Conservation (phyloP, 2,888 invertebrate genomes). For the Dione vanillae region DNA sequence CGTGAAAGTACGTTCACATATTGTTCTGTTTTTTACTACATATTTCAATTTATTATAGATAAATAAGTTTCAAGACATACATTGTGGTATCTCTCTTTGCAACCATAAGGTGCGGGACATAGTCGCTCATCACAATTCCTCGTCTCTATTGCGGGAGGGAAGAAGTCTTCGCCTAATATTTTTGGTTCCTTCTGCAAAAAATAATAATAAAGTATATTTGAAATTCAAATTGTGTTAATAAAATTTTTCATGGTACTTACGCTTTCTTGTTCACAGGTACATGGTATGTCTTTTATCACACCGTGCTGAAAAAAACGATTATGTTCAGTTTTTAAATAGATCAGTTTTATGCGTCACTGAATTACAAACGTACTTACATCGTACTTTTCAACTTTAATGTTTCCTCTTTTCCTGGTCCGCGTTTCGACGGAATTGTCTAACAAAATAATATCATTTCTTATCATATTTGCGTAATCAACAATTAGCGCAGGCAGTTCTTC, state of each 20-base stretch:
- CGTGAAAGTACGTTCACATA: no score
- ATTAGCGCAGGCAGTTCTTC: slow-evolving; percentile 70
- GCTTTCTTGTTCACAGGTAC: slow-evolving; percentile 52
- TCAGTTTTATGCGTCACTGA: background rate
- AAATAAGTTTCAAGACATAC: slow-evolving; percentile 56
- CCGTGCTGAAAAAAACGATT: slow-evolving; percentile 55
- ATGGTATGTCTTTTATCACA: slow-evolving; percentile 57
- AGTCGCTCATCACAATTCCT: slow-evolving; percentile 59
- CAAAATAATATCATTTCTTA: slow-evolving; percentile 71
- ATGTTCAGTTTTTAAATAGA: background rate
- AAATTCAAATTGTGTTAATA: slow-evolving; percentile 27
- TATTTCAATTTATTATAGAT: no score
- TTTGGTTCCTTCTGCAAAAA: slow-evolving; percentile 57
- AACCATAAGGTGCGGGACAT: slow-evolving; percentile 62
- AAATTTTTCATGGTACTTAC: slow-evolving; percentile 41
- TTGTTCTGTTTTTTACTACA: no score
- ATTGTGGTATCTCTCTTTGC: slow-evolving; percentile 62
- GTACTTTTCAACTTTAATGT: slow-evolving; percentile 64
- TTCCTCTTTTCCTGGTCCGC: slow-evolving; percentile 71
- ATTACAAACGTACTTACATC: slow-evolving; percentile 58
- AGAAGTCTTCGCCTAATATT: slow-evolving; percentile 59
- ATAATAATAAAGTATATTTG: slow-evolving; percentile 1
- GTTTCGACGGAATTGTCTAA: slow-evolving; percentile 76
- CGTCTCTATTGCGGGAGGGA: slow-evolving; percentile 61
- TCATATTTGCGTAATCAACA: slow-evolving; percentile 75